Evolutionary conservation across 2,797 vertebrate genomes (phyloP), one percentile per base, ranked within the genome.

Genomic region (Cossypha dichroa): DNA sequence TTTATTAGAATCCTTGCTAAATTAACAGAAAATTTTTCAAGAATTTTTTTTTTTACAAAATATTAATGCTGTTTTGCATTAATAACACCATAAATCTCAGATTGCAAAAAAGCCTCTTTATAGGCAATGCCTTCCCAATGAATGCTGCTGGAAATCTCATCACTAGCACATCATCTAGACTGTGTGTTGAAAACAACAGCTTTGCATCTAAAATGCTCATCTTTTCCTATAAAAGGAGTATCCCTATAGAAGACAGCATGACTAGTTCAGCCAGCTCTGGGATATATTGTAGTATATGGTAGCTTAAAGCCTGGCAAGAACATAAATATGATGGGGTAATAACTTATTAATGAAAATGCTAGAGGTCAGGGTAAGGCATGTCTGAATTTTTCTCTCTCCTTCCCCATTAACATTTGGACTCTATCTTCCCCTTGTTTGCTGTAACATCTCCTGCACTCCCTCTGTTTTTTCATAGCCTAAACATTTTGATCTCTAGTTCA

Each of bases 81-180:
- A 48, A 13, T 34, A 76, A 34, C 13, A 66, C 15, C 18, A 77
- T 22, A 74, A 64, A 76, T 51, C 16, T 70, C 40, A 41, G 48
- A 54, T 59, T 60, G 15, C 7, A 33, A 13, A 92, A 88, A 11
- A 5, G 13, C 4, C 21, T 75, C 16, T 66, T 73, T 31, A 58
- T 28, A 75, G 15, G 17, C 19, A 60, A 38, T 66, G 49, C 6
- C 23, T 86, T 70, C 14, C 19, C 40, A 67, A 55, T 28, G 18
- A 85, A 52, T 11, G 7, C 45, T 75, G 33, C 38, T 79, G 41
- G 25, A 85, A 75, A 68, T n/a, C 20, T 68, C 40, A 56, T 28
- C 43, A 34, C 13, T 40, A 86, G 21, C 22, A 28, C 3, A 16
- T 36, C 33, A 75, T 11, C 0, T 0, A 72, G 36, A 52, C 10